Percentiles rank a stretch among this genome's conserved stretches.
These are phyloP conservation scores for Habroteleia sp. DNA, from an alignment of 2,888 invertebrate genomes.

Conservation along the genomic window DNA sequence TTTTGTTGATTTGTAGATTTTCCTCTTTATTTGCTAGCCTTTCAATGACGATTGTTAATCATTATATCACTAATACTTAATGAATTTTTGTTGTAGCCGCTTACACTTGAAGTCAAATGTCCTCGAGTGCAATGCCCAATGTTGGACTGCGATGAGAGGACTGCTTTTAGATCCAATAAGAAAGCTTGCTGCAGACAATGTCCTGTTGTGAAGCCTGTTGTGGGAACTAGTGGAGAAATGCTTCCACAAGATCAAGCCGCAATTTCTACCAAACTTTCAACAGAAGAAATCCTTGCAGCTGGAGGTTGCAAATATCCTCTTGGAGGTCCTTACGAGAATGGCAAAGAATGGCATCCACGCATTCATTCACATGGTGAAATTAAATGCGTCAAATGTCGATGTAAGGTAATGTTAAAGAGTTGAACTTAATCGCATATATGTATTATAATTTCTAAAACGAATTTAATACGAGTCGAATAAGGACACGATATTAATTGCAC, in stretches of 20 bases:
- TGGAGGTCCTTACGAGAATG: slow-evolving; percentile 85
- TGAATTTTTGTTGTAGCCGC: slow-evolving; percentile 79
- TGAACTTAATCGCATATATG: too few species aligned
- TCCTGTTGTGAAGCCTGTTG: slow-evolving; percentile 79
- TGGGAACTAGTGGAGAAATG: slow-evolving; percentile 76
- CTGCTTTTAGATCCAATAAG: slow-evolving; percentile 88
- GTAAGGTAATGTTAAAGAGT: too few species aligned
- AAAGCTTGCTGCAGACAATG: slow-evolving; percentile 92
- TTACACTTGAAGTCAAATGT: slow-evolving; percentile 89
- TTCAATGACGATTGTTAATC: neutral
- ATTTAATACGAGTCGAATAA: too few species aligned
- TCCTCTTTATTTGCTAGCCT: neutral
- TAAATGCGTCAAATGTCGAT: slow-evolving; percentile 94
- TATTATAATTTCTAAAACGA: too few species aligned
- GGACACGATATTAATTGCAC: too few species aligned
- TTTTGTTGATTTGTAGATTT: too few species aligned
- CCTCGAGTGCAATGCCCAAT: slow-evolving; percentile 88
- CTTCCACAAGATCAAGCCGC: slow-evolving; percentile 80
- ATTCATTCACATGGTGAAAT: slow-evolving; percentile 93
- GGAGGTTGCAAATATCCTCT: slow-evolving; percentile 92
- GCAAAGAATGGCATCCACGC: slow-evolving; percentile 93
- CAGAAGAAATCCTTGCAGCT: slow-evolving; percentile 87
- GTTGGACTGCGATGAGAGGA: slow-evolving; percentile 87
- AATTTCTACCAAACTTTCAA: slow-evolving; percentile 82
- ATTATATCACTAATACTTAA: neutral